phyloP scores from a whole-genome alignment of 2,797 vertebrate species.

The Halcyon badia region DNA sequence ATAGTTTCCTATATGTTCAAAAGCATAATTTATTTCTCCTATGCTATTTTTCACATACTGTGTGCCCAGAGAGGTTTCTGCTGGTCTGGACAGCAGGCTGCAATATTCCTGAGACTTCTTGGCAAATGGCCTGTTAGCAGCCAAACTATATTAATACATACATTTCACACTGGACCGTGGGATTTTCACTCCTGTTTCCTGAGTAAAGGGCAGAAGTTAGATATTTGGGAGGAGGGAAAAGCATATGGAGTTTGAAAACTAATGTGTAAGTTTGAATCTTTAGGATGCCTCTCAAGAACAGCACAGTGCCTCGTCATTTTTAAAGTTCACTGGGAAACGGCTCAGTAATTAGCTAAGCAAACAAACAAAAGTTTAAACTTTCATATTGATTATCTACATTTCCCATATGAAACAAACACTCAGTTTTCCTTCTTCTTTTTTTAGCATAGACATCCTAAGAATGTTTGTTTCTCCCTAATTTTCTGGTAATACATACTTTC shows the following conservation, averaged over 20 bases:
- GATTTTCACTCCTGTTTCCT: not conserved
- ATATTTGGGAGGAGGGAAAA: not conserved
- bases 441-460: not conserved
- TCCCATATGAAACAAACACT: not conserved
- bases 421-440: not conserved
- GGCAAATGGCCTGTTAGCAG: not conserved
- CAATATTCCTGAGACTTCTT: not conserved
- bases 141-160: not conserved
- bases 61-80: not conserved
- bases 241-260: not conserved
- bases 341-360: not conserved
- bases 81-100: not conserved
- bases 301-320: fast-evolving
- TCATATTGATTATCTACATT: not conserved
- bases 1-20: not conserved
- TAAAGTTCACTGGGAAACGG: not conserved
- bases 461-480: not conserved
- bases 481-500: not conserved
- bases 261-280: not conserved
- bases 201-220: not conserved
- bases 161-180: not conserved
- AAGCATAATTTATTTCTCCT: not conserved
- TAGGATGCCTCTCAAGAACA: not conserved
- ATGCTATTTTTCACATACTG: not conserved
- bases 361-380: not conserved